These are phyloP conservation scores for Gymnothorax reevesii DNA, from an alignment of 2,797 vertebrate genomes.

Conservation along the genomic window DNA sequence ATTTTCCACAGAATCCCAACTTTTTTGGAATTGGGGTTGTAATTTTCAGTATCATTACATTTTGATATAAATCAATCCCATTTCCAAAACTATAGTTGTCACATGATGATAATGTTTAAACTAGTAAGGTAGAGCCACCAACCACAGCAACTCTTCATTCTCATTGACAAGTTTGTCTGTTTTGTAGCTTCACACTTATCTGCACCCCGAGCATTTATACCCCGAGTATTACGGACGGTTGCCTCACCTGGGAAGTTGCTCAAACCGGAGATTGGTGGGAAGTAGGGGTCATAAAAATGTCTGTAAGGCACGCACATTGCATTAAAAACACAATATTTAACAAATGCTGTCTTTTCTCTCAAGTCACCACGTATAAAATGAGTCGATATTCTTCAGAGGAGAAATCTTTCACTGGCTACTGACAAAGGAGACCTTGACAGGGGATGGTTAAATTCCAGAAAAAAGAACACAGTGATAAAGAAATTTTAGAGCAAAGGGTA, in stretches of 20 bases:
- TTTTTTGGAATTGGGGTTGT: no score
- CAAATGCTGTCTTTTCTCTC: background rate
- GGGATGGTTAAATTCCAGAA: background rate
- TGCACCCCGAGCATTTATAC: background rate
- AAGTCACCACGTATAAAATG: background rate
- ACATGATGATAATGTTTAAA: background rate
- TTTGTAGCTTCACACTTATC: background rate
- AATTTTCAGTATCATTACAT: no score
- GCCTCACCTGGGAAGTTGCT: conserved; percentile 63
- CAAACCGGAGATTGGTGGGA: conserved; percentile 64
- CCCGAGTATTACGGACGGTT: background rate
- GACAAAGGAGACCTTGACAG: background rate
- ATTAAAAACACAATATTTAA: background rate
- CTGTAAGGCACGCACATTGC: conserved; percentile 38
- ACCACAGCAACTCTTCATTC: background rate
- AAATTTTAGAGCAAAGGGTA: background rate
- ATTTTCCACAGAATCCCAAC: no score
- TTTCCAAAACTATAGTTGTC: no score
- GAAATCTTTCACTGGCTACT: background rate
- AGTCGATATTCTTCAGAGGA: background rate
- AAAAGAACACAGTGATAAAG: background rate
- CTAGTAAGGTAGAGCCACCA: background rate
- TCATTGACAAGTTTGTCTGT: background rate
- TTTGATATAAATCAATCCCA: no score
- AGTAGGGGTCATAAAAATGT: conserved; percentile 62